A percentile compares a stretch with the other conserved stretches of the same genome.
Conservation (phyloP, 2,888 invertebrate genomes). For the Scaptomyza tumidula region DNA sequence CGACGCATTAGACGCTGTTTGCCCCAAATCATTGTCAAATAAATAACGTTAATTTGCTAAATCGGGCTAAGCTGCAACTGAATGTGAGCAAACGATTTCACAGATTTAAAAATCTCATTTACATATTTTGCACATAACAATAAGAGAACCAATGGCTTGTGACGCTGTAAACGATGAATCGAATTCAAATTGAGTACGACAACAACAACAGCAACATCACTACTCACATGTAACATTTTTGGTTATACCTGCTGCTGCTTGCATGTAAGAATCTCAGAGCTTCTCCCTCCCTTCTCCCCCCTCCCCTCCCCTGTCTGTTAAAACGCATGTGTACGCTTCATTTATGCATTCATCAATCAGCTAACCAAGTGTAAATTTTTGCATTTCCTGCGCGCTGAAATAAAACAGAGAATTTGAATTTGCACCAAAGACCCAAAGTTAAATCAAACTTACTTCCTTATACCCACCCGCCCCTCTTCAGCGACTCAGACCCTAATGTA, state of each 20-base stretch:
- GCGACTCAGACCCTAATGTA: conserved; percentile 2
- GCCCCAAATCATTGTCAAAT: conserved; percentile 76
- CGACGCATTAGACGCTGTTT: conserved; percentile 61
- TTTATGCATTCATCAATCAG: conserved; percentile 83
- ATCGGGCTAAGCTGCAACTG: conserved; percentile 42
- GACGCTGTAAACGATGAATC: conserved; percentile 48
- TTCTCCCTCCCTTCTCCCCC: too few species aligned
- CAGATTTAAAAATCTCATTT: conserved; percentile 70
- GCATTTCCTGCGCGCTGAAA: conserved; percentile 77
- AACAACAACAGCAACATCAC: neutral
- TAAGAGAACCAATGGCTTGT: conserved; percentile 78
- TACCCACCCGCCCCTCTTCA: neutral
- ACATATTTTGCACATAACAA: conserved; percentile 78
- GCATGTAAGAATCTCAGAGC: conserved; percentile 44
- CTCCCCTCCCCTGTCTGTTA: neutral
- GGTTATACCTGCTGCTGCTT: conserved; percentile 13
- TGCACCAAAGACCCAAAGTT: conserved; percentile 60
- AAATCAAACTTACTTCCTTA: conserved; percentile 47
- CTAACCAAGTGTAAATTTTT: conserved; percentile 83
- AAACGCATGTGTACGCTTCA: conserved; percentile 81
- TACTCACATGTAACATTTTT: conserved; percentile 20
- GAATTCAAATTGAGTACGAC: conserved; percentile 21
- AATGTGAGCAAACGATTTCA: conserved; percentile 12
- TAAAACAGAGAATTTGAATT: conserved; percentile 79
- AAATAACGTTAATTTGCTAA: conserved; percentile 77